Percentiles rank a stretch among this genome's conserved stretches.
These are phyloP conservation scores for Hippocampus zosterae DNA, from an alignment of 2,113 vertebrate species.

Conservation along the genomic window DNA sequence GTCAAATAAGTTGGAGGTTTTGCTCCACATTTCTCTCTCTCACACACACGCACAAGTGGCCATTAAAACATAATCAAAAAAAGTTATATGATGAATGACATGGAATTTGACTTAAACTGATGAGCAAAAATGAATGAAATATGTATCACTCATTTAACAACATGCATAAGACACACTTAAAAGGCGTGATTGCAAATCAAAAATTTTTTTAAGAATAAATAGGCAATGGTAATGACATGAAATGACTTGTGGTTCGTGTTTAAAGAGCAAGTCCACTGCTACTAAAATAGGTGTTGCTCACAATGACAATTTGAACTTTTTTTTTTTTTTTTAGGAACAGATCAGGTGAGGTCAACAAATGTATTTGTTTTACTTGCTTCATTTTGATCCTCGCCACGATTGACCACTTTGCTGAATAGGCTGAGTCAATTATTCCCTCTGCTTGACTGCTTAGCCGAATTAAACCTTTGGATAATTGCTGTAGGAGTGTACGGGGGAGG, in stretches of 20 bases:
- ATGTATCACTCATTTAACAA: not conserved
- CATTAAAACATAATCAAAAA: too few relatives aligned
- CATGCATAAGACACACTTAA: not conserved
- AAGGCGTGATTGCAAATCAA: not conserved
- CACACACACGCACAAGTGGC: too few relatives aligned
- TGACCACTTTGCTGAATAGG: constrained; percentile 63
- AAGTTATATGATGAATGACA: not conserved
- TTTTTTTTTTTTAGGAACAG: not conserved
- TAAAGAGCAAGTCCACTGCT: too few relatives aligned
- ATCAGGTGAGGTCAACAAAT: constrained; percentile 40
- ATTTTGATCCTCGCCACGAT: constrained; percentile 63
- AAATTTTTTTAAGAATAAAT: not conserved
- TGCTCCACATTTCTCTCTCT: not conserved
- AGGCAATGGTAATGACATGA: not conserved
- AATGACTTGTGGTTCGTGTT: not conserved
- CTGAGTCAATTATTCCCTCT: constrained; percentile 65
- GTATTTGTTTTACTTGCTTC: constrained; percentile 42
- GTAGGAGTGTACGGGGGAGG: constrained; percentile 70
- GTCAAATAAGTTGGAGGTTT: not conserved
- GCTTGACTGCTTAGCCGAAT: constrained; percentile 74
- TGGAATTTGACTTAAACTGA: not conserved
- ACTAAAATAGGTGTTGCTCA: not conserved
- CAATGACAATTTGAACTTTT: constrained; percentile 16
- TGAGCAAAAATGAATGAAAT: not conserved
- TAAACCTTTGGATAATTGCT: constrained; percentile 77